Conservation (phyloP, 2,797 vertebrate species). For the Coluber constrictor region DNA sequence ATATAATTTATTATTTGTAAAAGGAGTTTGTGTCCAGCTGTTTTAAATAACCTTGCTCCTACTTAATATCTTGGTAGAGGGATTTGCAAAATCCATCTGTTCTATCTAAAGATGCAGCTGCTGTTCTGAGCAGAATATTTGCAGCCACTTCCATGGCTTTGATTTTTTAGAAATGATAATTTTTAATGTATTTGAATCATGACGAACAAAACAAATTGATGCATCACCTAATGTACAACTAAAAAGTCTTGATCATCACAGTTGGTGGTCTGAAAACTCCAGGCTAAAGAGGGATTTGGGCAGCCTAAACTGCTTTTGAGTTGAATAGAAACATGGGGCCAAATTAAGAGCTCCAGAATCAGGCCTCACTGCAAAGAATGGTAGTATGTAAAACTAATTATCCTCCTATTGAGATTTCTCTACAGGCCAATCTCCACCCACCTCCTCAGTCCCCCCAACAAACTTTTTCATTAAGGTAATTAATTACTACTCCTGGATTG, state of each 20-base stretch:
- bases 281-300: conserved; percentile 50
- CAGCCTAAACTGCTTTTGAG: conserved; percentile 52
- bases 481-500: conserved; percentile 70
- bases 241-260: conserved; percentile 49
- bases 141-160: conserved; percentile 39
- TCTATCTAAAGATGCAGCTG: conserved; percentile 54
- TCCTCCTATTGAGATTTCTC: conserved; percentile 52
- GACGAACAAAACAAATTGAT: conserved; percentile 51
- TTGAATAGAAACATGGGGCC: conserved; percentile 54
- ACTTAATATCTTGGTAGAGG: conserved; percentile 44
- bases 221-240: conserved; percentile 36
- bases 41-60: conserved; percentile 41
- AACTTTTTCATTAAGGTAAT: conserved; percentile 63
- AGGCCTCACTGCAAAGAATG: conserved; percentile 52
- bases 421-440: not conserved
- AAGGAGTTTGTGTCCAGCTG: conserved; percentile 59
- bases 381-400: conserved; percentile 68
- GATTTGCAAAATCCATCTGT: conserved; percentile 57
- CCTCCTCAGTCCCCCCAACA: conserved; percentile 37
- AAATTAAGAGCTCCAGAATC: conserved; percentile 27
- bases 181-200: conserved; percentile 54
- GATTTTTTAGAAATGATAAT: conserved; percentile 36
- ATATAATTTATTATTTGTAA: conserved; percentile 37
- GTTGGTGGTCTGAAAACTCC: conserved; percentile 66
- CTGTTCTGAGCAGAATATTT: conserved; percentile 50